phyloP scores from a whole-genome alignment of 2,113 vertebrate genomes.

The Pipra filicauda region DNA sequence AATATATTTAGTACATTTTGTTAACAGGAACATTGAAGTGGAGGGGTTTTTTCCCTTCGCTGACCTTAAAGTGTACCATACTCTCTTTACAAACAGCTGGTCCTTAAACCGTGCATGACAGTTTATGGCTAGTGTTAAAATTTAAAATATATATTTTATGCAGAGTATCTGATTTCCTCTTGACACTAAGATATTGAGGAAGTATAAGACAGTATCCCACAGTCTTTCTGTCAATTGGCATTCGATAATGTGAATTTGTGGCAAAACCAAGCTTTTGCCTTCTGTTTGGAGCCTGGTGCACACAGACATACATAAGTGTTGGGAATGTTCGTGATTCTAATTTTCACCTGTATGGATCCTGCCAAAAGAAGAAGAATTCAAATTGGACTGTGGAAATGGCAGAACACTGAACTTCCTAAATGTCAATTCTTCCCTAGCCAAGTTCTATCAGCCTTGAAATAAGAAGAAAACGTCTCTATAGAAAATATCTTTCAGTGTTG shows the following conservation, averaged over 20 bases:
- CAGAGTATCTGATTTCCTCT: background rate
- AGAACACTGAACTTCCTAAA: background rate
- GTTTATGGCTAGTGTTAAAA: background rate
- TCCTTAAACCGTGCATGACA: background rate
- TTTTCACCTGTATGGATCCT: conserved; percentile 17
- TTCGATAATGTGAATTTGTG: background rate
- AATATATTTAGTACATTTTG: conserved; percentile 43
- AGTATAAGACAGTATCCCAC: background rate
- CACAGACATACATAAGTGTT: background rate
- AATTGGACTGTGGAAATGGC: background rate
- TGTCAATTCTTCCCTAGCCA: background rate
- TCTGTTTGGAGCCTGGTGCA: background rate
- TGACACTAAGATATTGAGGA: background rate
- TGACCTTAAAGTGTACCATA: background rate
- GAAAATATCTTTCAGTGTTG: background rate
- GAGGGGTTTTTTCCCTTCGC: background rate
- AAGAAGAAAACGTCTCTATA: background rate
- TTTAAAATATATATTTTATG: background rate
- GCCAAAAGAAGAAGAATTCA: conserved; percentile 9
- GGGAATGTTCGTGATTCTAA: background rate
- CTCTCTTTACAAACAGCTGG: background rate
- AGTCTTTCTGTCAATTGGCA: background rate
- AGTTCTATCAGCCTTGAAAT: conserved; percentile 16
- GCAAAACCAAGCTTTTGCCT: background rate
- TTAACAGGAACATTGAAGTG: conserved; percentile 40